These are phyloP conservation scores for Aphelenchoides avenae DNA, from an alignment of 1,140 invertebrate species.

Conservation along the genomic window DNA sequence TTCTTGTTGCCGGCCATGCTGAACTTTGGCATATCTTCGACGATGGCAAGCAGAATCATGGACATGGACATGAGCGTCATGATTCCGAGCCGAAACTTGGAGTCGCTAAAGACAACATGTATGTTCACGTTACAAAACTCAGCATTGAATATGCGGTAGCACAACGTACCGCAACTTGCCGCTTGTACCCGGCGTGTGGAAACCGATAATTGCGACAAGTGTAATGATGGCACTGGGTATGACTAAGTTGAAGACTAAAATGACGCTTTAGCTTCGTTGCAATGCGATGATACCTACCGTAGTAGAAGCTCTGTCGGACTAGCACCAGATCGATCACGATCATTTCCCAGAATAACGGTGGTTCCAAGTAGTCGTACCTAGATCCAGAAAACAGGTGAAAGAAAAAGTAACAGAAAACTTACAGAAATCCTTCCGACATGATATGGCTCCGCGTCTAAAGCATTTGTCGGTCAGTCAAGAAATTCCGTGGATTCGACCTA, in stretches of 20 bases:
- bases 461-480: too few species aligned
- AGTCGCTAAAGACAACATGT: slow-evolving; percentile 57
- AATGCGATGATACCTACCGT: slow-evolving; percentile 31
- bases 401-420: too few species aligned
- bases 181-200: slow-evolving; percentile 56
- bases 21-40: slow-evolving; percentile 60
- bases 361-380: slow-evolving; percentile 58
- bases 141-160: too few species aligned
- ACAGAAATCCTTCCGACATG: slow-evolving; percentile 54
- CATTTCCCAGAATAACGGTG: slow-evolving; percentile 59
- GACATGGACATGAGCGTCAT: slow-evolving; percentile 59
- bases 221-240: slow-evolving; percentile 57
- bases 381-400: too few species aligned
- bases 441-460: slow-evolving; percentile 49
- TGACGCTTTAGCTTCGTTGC: not conserved
- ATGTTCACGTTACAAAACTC: too few species aligned
- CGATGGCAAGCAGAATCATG: slow-evolving; percentile 56
- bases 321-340: slow-evolving; percentile 58
- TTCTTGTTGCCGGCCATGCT: slow-evolving; percentile 49
- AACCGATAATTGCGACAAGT: slow-evolving; percentile 58
- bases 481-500: slow-evolving; percentile 1
- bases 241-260: slow-evolving; percentile 57
- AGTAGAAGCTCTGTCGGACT: slow-evolving; percentile 55
- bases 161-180: slow-evolving; percentile 47
- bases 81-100: slow-evolving; percentile 58